These are phyloP conservation scores for Vulpes lagopus DNA, from an alignment of 2,113 vertebrate species.

Conservation along the genomic window DNA sequence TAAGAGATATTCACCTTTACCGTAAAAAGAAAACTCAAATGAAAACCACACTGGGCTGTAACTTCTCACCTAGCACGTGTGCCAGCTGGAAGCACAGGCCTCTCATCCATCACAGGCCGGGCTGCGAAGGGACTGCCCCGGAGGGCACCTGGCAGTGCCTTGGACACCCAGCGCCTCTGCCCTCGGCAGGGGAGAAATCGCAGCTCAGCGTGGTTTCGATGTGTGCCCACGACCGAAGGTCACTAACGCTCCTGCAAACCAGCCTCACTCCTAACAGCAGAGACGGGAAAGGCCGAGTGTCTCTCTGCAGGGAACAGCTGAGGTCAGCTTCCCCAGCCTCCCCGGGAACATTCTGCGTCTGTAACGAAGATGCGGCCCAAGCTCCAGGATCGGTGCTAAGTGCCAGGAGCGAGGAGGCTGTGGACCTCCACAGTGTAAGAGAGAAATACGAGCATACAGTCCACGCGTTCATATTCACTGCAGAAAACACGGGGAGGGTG, in stretches of 20 bases:
- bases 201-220: too few relatives aligned
- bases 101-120: neutral
- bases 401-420: neutral
- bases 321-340: neutral
- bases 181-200: neutral
- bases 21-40: neutral
- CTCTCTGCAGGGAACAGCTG: neutral
- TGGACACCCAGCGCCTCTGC: too few relatives aligned
- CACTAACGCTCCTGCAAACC: too few relatives aligned
- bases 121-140: neutral
- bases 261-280: neutral
- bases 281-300: neutral
- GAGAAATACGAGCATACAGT: neutral
- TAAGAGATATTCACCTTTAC: too few relatives aligned
- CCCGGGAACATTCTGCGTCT: too few relatives aligned
- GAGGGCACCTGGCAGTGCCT: neutral
- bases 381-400: neutral
- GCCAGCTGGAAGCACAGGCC: neutral
- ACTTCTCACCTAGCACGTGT: neutral
- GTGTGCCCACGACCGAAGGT: too few relatives aligned
- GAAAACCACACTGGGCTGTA: neutral
- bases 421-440: too few relatives aligned
- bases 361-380: too few relatives aligned
- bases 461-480: too few relatives aligned
- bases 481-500: neutral